A percentile compares a stretch with the other conserved stretches of the same genome.
Evolutionary conservation across 2,888 invertebrate species (phyloP).

Genomic region (Drosophila merina): DNA sequence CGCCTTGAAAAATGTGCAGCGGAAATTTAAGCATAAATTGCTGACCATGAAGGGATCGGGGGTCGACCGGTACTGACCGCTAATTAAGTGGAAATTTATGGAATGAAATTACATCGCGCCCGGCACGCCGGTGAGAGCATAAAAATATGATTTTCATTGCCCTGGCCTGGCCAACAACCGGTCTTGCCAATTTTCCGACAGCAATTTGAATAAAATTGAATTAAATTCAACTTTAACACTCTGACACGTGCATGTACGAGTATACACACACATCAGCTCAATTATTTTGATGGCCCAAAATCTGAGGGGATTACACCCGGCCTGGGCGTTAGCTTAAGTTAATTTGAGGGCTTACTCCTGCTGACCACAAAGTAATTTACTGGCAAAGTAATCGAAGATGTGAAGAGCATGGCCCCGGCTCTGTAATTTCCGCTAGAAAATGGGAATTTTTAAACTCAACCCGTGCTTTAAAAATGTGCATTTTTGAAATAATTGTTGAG

Average conservation of each 20-base stretch:
- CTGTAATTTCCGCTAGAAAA: conserved; percentile 37
- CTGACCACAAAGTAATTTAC: conserved; percentile 42
- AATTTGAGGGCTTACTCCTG: conserved; percentile 30
- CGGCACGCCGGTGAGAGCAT: conserved; percentile 44
- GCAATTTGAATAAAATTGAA: conserved; percentile 75
- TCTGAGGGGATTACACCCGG: conserved; percentile 35
- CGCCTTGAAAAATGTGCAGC: conserved; percentile 75
- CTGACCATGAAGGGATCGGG: conserved; percentile 53
- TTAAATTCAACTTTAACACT: conserved; percentile 55
- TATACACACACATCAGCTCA: conserved; percentile 28
- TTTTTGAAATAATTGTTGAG: conserved; percentile 7
- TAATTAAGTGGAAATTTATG: conserved; percentile 78
- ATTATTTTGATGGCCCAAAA: conserved; percentile 58
- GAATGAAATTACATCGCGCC: conserved; percentile 65
- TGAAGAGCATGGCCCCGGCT: not conserved
- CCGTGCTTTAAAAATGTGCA: not conserved
- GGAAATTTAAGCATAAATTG: conserved; percentile 75
- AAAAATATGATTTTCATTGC: conserved; percentile 68
- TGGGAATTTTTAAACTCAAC: conserved; percentile 1
- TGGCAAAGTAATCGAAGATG: conserved; percentile 2
- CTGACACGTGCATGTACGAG: conserved; percentile 4
- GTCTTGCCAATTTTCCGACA: conserved; percentile 59
- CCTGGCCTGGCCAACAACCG: conserved; percentile 26
- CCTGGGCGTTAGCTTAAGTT: conserved; percentile 23
- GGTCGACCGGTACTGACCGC: conserved; percentile 40